Conservation (phyloP, 2,797 vertebrate genomes). For the Garrulus glandarius region DNA sequence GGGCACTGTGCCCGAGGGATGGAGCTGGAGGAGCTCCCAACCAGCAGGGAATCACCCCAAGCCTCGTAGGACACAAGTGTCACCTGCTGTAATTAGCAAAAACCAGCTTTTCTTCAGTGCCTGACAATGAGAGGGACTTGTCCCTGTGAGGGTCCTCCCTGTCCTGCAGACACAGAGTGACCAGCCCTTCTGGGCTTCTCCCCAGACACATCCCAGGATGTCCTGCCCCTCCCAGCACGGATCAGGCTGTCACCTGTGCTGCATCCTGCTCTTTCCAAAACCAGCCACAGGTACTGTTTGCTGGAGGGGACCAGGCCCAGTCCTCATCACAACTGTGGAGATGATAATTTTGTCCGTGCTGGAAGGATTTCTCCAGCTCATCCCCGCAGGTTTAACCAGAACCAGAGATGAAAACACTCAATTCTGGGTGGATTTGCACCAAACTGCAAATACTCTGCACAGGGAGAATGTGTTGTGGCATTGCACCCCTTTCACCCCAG, state of each 20-base stretch:
- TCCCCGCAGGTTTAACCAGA: neutral
- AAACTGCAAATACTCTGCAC: neutral
- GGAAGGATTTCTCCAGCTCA: neutral
- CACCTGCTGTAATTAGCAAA: neutral
- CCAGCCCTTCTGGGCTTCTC: neutral
- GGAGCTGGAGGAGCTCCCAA: slow-evolving; percentile 16
- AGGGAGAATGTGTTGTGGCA: accelerated
- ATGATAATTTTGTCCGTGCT: accelerated
- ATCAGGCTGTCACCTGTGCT: neutral
- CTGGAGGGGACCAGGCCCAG: neutral
- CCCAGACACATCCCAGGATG: neutral
- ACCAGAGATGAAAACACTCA: neutral
- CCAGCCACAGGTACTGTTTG: neutral
- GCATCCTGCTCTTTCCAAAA: neutral
- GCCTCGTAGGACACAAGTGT: accelerated
- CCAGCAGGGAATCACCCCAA: neutral
- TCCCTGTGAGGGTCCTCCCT: too few species aligned
- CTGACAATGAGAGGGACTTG: accelerated
- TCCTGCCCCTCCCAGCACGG: neutral
- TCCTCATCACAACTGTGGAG: accelerated
- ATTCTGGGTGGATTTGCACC: neutral
- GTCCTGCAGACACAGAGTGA: accelerated
- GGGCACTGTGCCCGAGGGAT: neutral
- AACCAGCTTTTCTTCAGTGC: accelerated
- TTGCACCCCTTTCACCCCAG: accelerated